Evolutionary conservation across 1,140 invertebrate genomes (phyloP), one percentile per base, ranked within the genome.

Genomic region (Drosophila mauritiana): DNA sequence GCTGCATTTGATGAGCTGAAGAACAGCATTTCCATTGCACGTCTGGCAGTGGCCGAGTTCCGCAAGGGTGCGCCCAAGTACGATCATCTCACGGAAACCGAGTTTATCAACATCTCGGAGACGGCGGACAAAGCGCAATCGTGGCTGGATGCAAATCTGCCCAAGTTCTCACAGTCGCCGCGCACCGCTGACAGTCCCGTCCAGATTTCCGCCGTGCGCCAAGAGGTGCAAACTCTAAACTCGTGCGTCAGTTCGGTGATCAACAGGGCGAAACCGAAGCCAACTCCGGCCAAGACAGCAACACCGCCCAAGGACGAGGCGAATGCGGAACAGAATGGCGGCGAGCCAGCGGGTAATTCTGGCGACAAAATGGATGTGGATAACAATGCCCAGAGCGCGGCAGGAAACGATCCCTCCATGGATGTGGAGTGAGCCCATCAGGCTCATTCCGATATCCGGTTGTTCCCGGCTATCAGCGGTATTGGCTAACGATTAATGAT

Each of bases 1-100:
- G 90, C 91, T 0, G 96, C 95, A 0, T 93, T 98, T 43, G 96
- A 98, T 67, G 96, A 97, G 74, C 94, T 98, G 20, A 94, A 95
- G 54, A 93, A 93, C 42, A 93, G 95, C 34, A 93, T 99, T 22
- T 96, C 97, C 80, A 85, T 96, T 43, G 94, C 96, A 1, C 95
- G 95, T 54, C 97, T 98, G 92, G 95, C 94, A 31, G 83, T 97
- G 2, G 95, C 97, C 76, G 93, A 84, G 64, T 93, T 81, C 77
- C 94, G 94, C 25, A 93, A 94, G 42, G 96, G 96, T 4, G 96
- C 97, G 85, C 94, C 95, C 55, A 97, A 97, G 89, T 99, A 96
- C 92, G 93, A 95, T 49, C 98, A 99, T 89, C 92, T 99, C 20
- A 95, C 96, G 4, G 95, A 95, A 25, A 95, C 95, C 7, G 98